Evolutionary conservation across 2,113 vertebrate species (phyloP).

Genomic region (Tympanuchus pallidicinctus): DNA sequence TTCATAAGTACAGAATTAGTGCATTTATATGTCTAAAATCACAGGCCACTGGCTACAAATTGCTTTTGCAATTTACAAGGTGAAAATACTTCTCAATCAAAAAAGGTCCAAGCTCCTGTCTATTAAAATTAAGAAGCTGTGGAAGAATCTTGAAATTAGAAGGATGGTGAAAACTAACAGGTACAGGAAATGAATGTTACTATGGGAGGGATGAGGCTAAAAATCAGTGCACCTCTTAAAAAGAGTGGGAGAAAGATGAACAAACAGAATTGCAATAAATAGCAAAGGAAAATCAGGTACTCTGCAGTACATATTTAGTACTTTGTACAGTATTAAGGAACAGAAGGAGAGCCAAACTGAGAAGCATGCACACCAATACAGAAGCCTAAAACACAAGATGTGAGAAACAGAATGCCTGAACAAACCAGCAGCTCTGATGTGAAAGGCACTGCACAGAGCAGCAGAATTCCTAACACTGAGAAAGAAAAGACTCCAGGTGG

Average conservation of each 20-base stretch:
- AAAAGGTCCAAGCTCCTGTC: not conserved
- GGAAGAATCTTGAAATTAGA: not conserved
- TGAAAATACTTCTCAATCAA: not conserved
- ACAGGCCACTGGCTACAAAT: not conserved
- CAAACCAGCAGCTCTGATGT: not conserved
- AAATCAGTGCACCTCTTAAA: not conserved
- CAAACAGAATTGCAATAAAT: not conserved
- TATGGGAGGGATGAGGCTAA: not conserved
- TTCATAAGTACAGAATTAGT: not conserved
- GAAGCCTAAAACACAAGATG: not conserved
- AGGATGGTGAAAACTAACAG: not conserved
- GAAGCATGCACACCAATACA: not conserved
- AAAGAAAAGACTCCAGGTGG: not conserved
- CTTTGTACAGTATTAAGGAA: not conserved
- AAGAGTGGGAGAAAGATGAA: not conserved
- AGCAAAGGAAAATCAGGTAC: not conserved
- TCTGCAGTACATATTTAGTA: not conserved
- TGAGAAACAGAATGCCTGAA: not conserved
- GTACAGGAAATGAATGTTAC: not conserved
- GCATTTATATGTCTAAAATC: not conserved
- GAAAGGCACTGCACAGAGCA: not conserved
- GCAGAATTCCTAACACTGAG: not conserved
- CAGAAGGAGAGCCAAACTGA: not conserved
- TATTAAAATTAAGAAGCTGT: not conserved
- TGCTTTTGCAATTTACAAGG: not conserved